Base-by-base conservation (phyloP, 2,797 vertebrate species). In the Spinus olivaceus region DNA sequence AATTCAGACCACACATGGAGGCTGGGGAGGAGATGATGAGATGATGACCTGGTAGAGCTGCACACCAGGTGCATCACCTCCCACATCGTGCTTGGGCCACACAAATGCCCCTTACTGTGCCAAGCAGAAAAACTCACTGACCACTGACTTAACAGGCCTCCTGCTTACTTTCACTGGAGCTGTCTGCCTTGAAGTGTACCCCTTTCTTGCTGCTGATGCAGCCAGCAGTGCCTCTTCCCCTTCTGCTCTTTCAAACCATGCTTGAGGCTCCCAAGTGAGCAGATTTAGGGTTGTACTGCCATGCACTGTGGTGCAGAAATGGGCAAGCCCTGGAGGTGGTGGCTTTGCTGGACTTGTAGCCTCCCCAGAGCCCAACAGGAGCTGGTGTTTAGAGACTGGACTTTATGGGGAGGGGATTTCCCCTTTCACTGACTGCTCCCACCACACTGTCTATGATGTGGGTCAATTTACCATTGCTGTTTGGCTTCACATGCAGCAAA, bases 81-180 rank as follows among this genome's bases (percentile, higher is more conserved):
- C 59, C 0, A 0, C 50, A 5, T 5, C 30, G 14, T 10, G 19
- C 24, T 9, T 2, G 0, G 42, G 47, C 2, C 5, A 37, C 60
- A 73, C 39, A 70, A 77, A 46, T 6, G 33, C 3, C 39, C 41
- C 8, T 47, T 14, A 10, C 12, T 61, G 2, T n/a, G 47, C 19
- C 67, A 63, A 71, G 51, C n/a, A 76, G 42, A 61, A 81, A 86
- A 92, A 87, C 3, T 27, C 28, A n/a, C 23, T n/a, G 32, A 17
- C 39, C 35, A 23, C 12, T 2, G 0, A 28, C 35, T 27, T 35
- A 32, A 37, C 12, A 66, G 37, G 27, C 3, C 20, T 6, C 7
- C 2, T 10, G 1, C 30, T 44, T 73, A 12, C 32, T 69, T 87
- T 56, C 9, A 7, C 32, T 47, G 53, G 32, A 69, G 18, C 33